These are phyloP conservation scores for Amblyjoppa proteus DNA, from an alignment of 2,888 invertebrate species.

Conservation along the genomic window DNA sequence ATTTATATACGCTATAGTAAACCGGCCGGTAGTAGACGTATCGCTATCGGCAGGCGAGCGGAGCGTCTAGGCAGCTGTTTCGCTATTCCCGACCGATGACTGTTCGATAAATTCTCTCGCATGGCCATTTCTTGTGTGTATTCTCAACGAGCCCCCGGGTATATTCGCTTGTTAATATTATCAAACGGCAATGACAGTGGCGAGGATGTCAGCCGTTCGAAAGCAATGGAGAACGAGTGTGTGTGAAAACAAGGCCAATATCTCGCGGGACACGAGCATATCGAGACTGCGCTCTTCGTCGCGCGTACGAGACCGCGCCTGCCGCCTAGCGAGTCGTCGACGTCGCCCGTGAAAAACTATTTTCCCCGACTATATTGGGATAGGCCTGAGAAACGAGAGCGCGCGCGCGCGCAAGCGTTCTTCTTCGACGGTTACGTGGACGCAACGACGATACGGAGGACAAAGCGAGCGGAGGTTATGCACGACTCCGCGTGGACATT, in stretches of 20 bases:
- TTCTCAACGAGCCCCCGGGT: background rate
- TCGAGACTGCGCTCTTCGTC: background rate
- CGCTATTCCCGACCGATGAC: slow-evolving; percentile 20
- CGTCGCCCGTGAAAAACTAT: slow-evolving; percentile 70
- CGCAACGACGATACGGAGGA: slow-evolving; percentile 2
- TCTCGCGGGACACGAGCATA: slow-evolving; percentile 9
- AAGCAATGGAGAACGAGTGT: background rate
- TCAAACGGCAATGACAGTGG: slow-evolving; percentile 39
- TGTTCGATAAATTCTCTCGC: slow-evolving; percentile 25
- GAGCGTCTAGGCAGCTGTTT: slow-evolving; percentile 31
- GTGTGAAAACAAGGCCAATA: slow-evolving; percentile 22
- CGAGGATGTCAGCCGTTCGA: background rate
- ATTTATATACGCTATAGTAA: slow-evolving; percentile 31
- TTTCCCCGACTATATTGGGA: slow-evolving; percentile 75
- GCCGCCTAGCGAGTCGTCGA: background rate
- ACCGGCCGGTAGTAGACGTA: slow-evolving; percentile 26
- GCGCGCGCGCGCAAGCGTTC: slow-evolving; percentile 6
- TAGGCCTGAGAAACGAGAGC: slow-evolving; percentile 65
- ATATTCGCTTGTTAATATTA: slow-evolving; percentile 14
- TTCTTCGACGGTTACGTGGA: slow-evolving; percentile 29
- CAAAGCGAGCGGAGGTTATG: slow-evolving; percentile 11
- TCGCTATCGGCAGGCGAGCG: slow-evolving; percentile 38
- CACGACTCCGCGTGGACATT: background rate
- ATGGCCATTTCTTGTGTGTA: background rate
- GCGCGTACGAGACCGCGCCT: slow-evolving; percentile 14